Evolutionary conservation across 1,140 invertebrate genomes (phyloP).

Genomic region (Matsumurasca onukii): DNA sequence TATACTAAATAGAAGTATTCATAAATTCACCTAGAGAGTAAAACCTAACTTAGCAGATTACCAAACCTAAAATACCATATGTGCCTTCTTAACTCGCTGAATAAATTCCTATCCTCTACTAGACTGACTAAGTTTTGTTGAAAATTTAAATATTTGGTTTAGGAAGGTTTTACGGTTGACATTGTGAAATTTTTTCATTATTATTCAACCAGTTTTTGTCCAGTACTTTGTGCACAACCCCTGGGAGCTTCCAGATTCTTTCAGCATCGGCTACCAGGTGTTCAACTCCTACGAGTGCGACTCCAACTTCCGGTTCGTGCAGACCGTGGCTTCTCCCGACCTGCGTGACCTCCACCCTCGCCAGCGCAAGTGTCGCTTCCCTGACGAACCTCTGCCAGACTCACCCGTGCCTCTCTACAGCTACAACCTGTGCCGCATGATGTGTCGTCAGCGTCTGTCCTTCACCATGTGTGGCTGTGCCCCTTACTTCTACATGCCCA

Average conservation of each 20-base stretch:
- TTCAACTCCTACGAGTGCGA: slow-evolving; percentile 49
- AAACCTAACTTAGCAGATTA: no score
- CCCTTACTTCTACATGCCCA: slow-evolving; percentile 46
- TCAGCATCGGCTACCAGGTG: slow-evolving; percentile 42
- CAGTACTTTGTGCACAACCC: slow-evolving; percentile 60
- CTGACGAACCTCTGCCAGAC: slow-evolving; percentile 55
- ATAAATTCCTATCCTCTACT: no score
- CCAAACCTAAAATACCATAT: no score
- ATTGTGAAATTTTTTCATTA: no score
- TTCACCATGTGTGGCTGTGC: slow-evolving; percentile 60
- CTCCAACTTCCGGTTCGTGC: slow-evolving; percentile 52
- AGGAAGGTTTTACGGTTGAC: no score
- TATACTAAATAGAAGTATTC: no score
- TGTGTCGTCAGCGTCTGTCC: slow-evolving; percentile 61
- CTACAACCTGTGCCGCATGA: slow-evolving; percentile 64
- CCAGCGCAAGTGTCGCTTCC: slow-evolving; percentile 49
- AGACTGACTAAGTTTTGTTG: no score
- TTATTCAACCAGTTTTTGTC: no score
- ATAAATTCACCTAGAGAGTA: no score
- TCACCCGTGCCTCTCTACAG: slow-evolving; percentile 62
- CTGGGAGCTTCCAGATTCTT: slow-evolving; percentile 54
- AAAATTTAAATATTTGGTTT: no score
- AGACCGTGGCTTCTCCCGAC: slow-evolving; percentile 51
- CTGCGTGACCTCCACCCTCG: slow-evolving; percentile 50
- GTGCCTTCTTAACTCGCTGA: no score